Conservation (phyloP, 2,113 vertebrate species). For the Saiga tatarica region DNA sequence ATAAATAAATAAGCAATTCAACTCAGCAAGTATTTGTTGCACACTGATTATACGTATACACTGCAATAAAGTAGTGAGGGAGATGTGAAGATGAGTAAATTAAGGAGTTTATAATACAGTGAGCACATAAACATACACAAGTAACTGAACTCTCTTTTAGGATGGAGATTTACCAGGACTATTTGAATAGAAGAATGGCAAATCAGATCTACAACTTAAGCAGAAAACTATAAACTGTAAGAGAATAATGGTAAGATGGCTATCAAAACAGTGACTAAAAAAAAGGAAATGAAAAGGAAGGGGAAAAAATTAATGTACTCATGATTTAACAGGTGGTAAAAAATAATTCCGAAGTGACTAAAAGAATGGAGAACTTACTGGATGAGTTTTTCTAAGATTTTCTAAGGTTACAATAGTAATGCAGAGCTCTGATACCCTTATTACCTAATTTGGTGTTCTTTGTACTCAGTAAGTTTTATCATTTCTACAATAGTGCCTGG, state of each 20-base stretch:
- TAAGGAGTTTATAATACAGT: not conserved
- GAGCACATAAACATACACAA: not conserved
- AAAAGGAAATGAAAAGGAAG: not conserved
- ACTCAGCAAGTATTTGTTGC: not conserved
- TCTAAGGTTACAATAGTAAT: not conserved
- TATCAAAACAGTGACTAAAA: not conserved
- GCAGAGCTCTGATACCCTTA: not conserved
- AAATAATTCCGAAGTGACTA: not conserved
- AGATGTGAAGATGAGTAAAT: not conserved
- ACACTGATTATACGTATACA: not conserved
- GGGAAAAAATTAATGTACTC: not conserved
- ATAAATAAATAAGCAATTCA: not conserved
- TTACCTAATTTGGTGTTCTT: not conserved
- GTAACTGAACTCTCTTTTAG: not conserved
- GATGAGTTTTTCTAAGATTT: not conserved
- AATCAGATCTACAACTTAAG: not conserved
- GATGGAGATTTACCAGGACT: not conserved
- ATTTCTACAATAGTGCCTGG: not conserved
- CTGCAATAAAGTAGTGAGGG: not conserved
- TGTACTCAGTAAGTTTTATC: not conserved
- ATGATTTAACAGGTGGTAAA: not conserved
- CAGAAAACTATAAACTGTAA: not conserved
- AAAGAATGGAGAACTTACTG: not conserved
- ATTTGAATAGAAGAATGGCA: not conserved
- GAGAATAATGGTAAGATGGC: not conserved